Evolutionary conservation across 2,888 invertebrate species (phyloP), one percentile per base, ranked within the genome.

Genomic region (Panopea generosa): DNA sequence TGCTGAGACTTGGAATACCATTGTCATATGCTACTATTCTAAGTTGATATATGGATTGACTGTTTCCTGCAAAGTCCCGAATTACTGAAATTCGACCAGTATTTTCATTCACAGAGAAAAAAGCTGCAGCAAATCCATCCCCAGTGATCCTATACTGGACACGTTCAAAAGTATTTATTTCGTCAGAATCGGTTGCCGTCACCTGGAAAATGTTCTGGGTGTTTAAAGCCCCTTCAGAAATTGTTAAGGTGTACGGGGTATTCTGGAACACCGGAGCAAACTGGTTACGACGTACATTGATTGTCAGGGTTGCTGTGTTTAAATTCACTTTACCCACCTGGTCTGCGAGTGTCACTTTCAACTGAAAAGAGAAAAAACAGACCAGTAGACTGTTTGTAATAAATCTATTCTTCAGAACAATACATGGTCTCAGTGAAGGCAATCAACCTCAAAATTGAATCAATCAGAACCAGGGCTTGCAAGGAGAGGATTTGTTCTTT

Each of bases 71-170:
- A 7, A 84, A 55, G 11, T 68, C 63, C 43, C 78, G 80, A 7
- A 50, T 69, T 16, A 83, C 16, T 33, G 59, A 53, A 18, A 87
- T 79, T 7, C 24, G 47, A n/a, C 89, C 90, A 26, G 74, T 80
- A 27, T 56, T 45, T 18, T 56, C 43, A 18, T 85, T 78, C 16
- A 90, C 83, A 14, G 50, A 47, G 76, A 90, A 90, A 77, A 85
- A 90, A 18, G 86, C 85, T 0, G 88, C 85, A 18, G 90, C 87
- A 29, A 81, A 77, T 38, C 86, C 86, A 72, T 89, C 88, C 2
- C 90, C 90, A 18, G 85, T 84, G n/a, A 90, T 71, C 43, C 79
- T 65, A 68, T 88, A 90, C 20, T 56, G 49, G 18, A 90, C 76
- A 56, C 55, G 49, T 75, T 86, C 83, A 73, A 86, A 86, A 1